A percentile compares a stretch with the other conserved stretches of the same genome.
Evolutionary conservation across 2,888 invertebrate genomes (phyloP).

Genomic region (Seladonia tumulorum): DNA sequence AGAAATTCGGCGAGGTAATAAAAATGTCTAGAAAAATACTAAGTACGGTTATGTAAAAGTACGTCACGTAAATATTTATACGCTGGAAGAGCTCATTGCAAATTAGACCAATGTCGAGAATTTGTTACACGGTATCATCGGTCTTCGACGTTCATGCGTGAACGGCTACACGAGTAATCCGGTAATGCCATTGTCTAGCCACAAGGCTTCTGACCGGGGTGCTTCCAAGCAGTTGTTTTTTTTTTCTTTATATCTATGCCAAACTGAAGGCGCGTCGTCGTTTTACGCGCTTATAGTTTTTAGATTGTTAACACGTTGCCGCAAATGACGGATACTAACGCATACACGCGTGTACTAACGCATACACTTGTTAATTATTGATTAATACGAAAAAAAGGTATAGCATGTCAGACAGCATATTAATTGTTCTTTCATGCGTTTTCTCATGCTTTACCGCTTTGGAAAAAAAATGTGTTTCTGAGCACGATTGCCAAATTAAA

Average conservation of each 20-base stretch:
- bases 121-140: slow-evolving; percentile 3
- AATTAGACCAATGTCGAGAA: neutral
- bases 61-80: neutral
- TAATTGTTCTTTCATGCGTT: too few species aligned
- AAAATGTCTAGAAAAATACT: neutral
- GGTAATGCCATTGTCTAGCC: slow-evolving; percentile 31
- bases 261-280: neutral
- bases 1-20: neutral
- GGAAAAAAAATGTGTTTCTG: too few species aligned
- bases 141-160: slow-evolving; percentile 24
- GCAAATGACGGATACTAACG: too few species aligned
- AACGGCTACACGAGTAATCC: slow-evolving; percentile 47
- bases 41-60: neutral
- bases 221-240: slow-evolving; percentile 4
- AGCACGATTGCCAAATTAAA: too few species aligned
- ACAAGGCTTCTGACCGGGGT: slow-evolving; percentile 37
- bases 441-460: too few species aligned
- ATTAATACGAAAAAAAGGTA: too few species aligned
- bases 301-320: too few species aligned
- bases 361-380: too few species aligned
- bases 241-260: slow-evolving; percentile 3
- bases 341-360: too few species aligned
- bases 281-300: neutral
- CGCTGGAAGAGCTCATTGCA: neutral
- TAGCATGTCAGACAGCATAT: too few species aligned